These are phyloP conservation scores for Drosophila multiciliata DNA, from an alignment of 2,888 invertebrate genomes.

Conservation along the genomic window DNA sequence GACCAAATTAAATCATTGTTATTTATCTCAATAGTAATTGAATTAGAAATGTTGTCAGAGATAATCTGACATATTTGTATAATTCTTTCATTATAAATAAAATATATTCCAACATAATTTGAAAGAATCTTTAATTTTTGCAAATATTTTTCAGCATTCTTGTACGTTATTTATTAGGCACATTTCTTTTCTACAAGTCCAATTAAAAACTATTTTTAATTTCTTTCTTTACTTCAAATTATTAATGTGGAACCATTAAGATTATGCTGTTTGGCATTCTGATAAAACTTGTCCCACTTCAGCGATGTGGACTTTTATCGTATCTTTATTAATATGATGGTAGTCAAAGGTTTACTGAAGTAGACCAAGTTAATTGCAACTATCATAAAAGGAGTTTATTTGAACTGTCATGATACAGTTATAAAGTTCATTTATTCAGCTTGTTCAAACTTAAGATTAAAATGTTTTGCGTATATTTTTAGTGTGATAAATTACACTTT, in stretches of 20 bases:
- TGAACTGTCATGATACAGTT: background rate
- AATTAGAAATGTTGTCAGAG: background rate
- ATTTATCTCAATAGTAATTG: background rate
- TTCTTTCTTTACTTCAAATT: background rate
- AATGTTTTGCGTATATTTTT: background rate
- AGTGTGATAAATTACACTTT: background rate
- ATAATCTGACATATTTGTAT: background rate
- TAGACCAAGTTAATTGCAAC: background rate
- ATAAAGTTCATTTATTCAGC: background rate
- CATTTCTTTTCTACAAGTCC: background rate
- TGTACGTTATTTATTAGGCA: background rate
- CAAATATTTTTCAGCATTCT: background rate
- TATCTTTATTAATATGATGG: slow-evolving; percentile 38
- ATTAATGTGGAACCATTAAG: slow-evolving; percentile 26
- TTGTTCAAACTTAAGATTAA: background rate
- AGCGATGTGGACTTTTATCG: slow-evolving; percentile 22
- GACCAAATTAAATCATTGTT: background rate
- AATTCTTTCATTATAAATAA: background rate
- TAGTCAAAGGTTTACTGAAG: slow-evolving; percentile 3
- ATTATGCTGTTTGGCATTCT: slow-evolving; percentile 13
- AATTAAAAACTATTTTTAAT: too few relatives aligned
- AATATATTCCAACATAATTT: background rate
- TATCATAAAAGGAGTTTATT: background rate
- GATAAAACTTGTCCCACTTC: slow-evolving; percentile 29
- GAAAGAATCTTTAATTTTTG: background rate